Evolutionary conservation across 92 coral and sea anemone species (phyloP).

Genomic region (Montipora capitata): DNA sequence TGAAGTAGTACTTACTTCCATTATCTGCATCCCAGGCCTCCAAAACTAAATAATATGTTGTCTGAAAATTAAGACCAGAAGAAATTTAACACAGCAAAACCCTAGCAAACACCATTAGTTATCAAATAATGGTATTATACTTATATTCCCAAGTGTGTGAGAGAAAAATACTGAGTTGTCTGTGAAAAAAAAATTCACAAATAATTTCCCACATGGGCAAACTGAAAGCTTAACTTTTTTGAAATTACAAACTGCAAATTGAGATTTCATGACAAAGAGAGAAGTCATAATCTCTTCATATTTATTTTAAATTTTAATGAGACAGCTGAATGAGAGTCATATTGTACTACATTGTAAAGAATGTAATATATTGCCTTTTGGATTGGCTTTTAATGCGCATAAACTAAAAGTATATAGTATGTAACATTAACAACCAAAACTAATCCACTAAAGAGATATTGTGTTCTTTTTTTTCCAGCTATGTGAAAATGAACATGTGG

Average conservation of each 20-base stretch:
- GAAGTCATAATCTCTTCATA: conserved; percentile 2
- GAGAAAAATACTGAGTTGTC: neutral
- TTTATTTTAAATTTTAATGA: neutral
- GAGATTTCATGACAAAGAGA: conserved; percentile 7
- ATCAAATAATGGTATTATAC: neutral
- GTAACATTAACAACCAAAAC: neutral
- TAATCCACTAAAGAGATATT: neutral
- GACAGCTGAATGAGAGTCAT: conserved; percentile 39
- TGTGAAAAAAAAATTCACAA: too few species aligned
- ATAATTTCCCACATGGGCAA: too few species aligned
- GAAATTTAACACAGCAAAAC: neutral
- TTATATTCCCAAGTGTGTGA: too few species aligned
- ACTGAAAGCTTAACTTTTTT: too few species aligned
- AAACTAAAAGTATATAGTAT: neutral
- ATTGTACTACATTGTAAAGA: neutral
- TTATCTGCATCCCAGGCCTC: conserved; percentile 93
- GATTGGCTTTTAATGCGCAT: neutral
- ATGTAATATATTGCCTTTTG: neutral
- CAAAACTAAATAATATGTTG: conserved; percentile 84
- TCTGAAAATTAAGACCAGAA: conserved; percentile 66
- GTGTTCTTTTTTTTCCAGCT: neutral
- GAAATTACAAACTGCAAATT: neutral
- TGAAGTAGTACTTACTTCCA: conserved; percentile 70
- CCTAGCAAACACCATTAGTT: conserved; percentile 9
- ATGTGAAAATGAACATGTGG: neutral